phyloP scores from a whole-genome alignment of 2,797 vertebrate species.

The Brachyalestes nurse region DNA sequence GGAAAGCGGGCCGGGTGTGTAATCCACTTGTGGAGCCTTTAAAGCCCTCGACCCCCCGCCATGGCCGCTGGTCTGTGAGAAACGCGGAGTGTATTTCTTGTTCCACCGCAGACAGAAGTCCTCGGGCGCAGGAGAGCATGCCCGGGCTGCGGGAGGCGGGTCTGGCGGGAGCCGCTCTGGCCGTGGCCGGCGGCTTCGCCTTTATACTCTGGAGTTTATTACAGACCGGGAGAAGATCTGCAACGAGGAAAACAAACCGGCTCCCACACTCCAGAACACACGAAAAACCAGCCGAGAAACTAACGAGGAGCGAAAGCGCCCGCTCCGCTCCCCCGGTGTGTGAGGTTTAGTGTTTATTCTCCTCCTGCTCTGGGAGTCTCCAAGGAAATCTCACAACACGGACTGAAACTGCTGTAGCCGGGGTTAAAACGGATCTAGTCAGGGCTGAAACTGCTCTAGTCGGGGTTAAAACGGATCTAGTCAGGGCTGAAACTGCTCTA shows the following conservation, averaged over 20 bases:
- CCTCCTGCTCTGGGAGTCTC: not conserved
- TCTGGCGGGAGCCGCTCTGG: constrained; percentile 67
- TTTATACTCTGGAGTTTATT: constrained; percentile 71
- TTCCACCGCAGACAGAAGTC: not conserved
- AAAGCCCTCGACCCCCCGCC: not conserved
- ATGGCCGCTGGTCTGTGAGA: constrained; percentile 48
- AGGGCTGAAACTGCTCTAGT: not conserved
- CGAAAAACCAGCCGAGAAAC: constrained; percentile 1
- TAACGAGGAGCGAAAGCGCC: constrained; percentile 4
- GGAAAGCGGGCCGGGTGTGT: constrained; percentile 61
- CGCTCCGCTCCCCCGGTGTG: not conserved
- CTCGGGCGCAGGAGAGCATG: constrained; percentile 59
- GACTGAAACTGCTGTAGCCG: not conserved
- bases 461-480: not conserved
- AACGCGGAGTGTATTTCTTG: not conserved
- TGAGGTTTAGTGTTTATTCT: constrained; percentile 45
- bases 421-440: not conserved
- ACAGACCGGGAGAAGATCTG: constrained; percentile 29
- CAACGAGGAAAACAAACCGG: not conserved
- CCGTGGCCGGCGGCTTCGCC: constrained; percentile 70
- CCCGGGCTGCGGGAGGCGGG: constrained; percentile 63
- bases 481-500: too few relatives aligned
- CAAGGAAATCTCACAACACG: not conserved
- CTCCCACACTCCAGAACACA: not conserved
- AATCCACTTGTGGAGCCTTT: constrained; percentile 75